phyloP scores from a whole-genome alignment of 92 coral and sea anemone species.

The Zoanthus solanderi region DNA sequence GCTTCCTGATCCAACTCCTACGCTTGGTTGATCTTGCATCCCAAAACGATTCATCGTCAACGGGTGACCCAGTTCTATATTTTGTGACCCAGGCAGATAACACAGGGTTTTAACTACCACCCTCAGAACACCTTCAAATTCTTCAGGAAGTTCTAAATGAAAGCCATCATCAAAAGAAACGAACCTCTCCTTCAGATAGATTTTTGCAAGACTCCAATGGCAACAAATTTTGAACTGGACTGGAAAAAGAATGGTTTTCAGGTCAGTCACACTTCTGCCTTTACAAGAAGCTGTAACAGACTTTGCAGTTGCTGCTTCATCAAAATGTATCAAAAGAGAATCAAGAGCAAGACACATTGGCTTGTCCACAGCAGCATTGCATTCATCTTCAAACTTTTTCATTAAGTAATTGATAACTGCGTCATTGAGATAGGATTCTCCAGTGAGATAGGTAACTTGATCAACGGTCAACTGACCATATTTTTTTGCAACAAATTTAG shows the following conservation, averaged over 20 bases:
- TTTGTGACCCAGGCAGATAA: too few relatives aligned
- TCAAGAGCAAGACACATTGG: conserved; percentile 37
- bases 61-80: too few relatives aligned
- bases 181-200: conserved; percentile 20
- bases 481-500: conserved; percentile 10
- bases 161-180: conserved; percentile 27
- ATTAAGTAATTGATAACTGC: conserved; percentile 30
- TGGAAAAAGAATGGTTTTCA: conserved; percentile 41
- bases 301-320: conserved; percentile 17
- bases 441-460: conserved; percentile 35
- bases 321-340: conserved; percentile 21
- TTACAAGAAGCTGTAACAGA: conserved; percentile 25
- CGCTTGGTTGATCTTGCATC: too few relatives aligned
- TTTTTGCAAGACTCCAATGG: conserved; percentile 45
- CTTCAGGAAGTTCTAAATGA: too few relatives aligned
- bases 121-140: too few relatives aligned
- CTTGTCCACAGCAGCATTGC: conserved; percentile 21
- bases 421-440: conserved; percentile 38
- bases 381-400: conserved; percentile 37
- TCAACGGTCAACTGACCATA: conserved; percentile 44
- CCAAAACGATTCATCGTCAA: too few relatives aligned
- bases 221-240: conserved; percentile 14
- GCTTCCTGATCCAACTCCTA: too few relatives aligned
- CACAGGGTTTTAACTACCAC: too few relatives aligned
- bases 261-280: conserved; percentile 21